Evolutionary conservation across 2,113 vertebrate species (phyloP).

Genomic region (Parotia lawesii): DNA sequence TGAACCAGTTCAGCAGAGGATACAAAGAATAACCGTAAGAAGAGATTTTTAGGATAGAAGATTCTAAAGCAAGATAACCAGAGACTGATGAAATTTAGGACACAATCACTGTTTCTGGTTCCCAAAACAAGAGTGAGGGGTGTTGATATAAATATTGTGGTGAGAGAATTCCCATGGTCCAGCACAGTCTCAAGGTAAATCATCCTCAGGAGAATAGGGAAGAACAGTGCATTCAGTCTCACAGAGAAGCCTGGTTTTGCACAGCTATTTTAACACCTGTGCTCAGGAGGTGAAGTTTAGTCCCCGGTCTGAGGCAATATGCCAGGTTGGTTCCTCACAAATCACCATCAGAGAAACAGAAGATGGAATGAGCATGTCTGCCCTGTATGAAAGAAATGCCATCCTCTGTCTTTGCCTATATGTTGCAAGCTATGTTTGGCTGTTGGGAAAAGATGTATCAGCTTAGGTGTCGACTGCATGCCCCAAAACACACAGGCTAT

Average conservation of each 20-base stretch:
- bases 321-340: not conserved
- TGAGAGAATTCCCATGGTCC: not conserved
- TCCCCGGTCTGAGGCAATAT: not conserved
- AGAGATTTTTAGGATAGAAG: not conserved
- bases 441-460: not conserved
- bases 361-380: not conserved
- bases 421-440: not conserved
- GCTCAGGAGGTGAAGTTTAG: not conserved
- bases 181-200: not conserved
- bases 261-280: not conserved
- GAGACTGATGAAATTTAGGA: not conserved
- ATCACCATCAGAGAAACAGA: not conserved
- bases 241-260: not conserved
- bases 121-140: not conserved
- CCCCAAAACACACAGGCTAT: not conserved
- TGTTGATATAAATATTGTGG: not conserved
- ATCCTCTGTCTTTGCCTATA: not conserved
- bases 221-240: not conserved
- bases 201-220: not conserved
- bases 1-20: not conserved
- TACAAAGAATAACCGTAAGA: not conserved
- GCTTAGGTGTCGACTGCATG: not conserved
- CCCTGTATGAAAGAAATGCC: constrained; percentile 12
- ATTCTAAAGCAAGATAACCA: not conserved
- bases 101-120: not conserved